phyloP scores from a whole-genome alignment of 2,113 vertebrate genomes.

The Hemiscyllium ocellatum region DNA sequence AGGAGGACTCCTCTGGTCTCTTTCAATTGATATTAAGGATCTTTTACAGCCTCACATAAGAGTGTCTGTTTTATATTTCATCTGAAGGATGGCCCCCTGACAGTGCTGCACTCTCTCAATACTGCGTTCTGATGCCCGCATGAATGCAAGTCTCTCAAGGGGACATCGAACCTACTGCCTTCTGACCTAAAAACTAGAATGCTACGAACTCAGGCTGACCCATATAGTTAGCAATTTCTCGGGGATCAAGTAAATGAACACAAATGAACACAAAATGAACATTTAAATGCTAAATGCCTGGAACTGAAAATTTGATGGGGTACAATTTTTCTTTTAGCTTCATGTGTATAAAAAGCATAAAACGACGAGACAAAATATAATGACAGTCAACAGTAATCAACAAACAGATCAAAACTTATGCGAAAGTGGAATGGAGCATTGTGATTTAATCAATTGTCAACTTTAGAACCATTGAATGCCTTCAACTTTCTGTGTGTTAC shows the following conservation, averaged over 20 bases:
- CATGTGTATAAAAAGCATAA: neutral
- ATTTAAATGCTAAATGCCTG: neutral
- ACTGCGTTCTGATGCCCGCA: neutral
- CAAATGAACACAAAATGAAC: neutral
- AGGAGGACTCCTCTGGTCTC: neutral
- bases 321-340: neutral
- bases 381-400: neutral
- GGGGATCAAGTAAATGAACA: neutral
- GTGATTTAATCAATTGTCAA: neutral
- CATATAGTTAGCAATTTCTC: neutral
- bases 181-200: neutral
- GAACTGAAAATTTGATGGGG: neutral
- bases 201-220: neutral
- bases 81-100: neutral
- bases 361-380: neutral
- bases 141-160: neutral
- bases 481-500: neutral
- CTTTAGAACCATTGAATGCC: neutral
- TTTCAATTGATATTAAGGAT: neutral
- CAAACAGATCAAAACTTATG: neutral
- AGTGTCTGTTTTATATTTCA: neutral
- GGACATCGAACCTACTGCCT: neutral
- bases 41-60: neutral
- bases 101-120: neutral
- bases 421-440: neutral